Percentiles rank a stretch among this genome's conserved stretches.
Evolutionary conservation across 2,113 vertebrate genomes (phyloP).

Genomic region (Trachemys scripta): DNA sequence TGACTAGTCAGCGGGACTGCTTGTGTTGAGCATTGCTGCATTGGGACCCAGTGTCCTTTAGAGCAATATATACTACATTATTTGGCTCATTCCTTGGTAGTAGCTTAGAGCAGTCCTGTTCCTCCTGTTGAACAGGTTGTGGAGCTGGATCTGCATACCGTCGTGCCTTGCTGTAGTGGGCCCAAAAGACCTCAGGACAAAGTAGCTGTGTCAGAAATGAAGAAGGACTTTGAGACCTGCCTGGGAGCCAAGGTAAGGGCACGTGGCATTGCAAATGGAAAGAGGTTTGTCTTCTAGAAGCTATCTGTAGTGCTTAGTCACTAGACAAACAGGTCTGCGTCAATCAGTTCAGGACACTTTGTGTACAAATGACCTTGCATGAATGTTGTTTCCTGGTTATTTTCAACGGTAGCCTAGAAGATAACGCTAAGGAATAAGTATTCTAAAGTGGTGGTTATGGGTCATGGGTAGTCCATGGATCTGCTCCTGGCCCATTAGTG

Average conservation of each 20-base stretch:
- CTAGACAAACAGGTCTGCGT: background rate
- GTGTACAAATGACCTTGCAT: background rate
- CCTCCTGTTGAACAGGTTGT: slow-evolving; percentile 78
- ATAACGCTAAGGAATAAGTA: background rate
- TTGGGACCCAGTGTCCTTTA: background rate
- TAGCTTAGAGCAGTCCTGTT: background rate
- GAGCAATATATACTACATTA: background rate
- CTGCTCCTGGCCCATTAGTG: background rate
- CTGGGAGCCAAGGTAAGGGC: slow-evolving; percentile 89
- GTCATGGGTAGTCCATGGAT: background rate
- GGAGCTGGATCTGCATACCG: slow-evolving; percentile 88
- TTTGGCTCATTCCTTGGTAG: background rate
- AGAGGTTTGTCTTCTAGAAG: background rate
- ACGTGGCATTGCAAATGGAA: background rate
- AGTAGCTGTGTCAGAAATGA: slow-evolving; percentile 93
- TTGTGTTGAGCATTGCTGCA: background rate
- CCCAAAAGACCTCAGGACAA: slow-evolving; percentile 97
- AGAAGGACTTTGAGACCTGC: slow-evolving; percentile 90
- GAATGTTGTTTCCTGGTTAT: background rate
- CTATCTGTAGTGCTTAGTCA: background rate
- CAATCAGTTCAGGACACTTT: background rate
- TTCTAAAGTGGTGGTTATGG: background rate
- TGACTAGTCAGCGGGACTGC: background rate
- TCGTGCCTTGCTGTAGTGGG: slow-evolving; percentile 96
- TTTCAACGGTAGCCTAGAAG: background rate